A percentile compares a stretch with the other conserved stretches of the same genome.
phyloP scores from a whole-genome alignment of 2,888 invertebrate species.

The Thelaira solivaga region DNA sequence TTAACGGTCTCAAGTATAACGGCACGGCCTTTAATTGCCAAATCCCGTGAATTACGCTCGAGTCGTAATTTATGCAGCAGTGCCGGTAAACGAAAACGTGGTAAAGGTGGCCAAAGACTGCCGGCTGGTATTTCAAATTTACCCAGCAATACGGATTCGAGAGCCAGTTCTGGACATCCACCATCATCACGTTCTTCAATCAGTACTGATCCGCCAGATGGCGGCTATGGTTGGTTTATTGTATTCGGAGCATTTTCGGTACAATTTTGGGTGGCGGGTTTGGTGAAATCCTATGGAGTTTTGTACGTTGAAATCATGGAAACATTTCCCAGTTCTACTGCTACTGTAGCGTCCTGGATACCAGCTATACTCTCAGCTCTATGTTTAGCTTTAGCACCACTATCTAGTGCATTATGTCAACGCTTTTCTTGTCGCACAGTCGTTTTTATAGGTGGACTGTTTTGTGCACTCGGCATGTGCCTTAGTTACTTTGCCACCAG shows the following conservation, averaged over 20 bases:
- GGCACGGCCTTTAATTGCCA: slow-evolving; percentile 84
- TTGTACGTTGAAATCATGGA: slow-evolving; percentile 89
- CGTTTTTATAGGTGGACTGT: slow-evolving; percentile 85
- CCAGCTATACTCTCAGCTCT: slow-evolving; percentile 87
- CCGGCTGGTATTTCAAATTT: slow-evolving; percentile 55
- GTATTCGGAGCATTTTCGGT: slow-evolving; percentile 88
- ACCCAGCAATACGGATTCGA: slow-evolving; percentile 54
- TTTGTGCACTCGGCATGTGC: slow-evolving; percentile 84
- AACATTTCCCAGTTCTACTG: slow-evolving; percentile 85
- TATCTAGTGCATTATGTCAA: slow-evolving; percentile 86
- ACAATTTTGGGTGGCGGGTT: slow-evolving; percentile 88
- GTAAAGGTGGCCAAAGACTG: slow-evolving; percentile 62
- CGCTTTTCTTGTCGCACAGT: slow-evolving; percentile 83
- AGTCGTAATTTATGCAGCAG: slow-evolving; percentile 67
- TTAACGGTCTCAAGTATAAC: slow-evolving; percentile 85
- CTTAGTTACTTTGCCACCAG: slow-evolving; percentile 84
- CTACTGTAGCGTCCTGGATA: slow-evolving; percentile 87
- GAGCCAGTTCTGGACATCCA: slow-evolving; percentile 60
- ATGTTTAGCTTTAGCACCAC: slow-evolving; percentile 85
- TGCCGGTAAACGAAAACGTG: slow-evolving; percentile 58
- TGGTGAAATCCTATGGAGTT: slow-evolving; percentile 89
- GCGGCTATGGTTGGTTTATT: slow-evolving; percentile 87
- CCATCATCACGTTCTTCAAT: slow-evolving; percentile 72
- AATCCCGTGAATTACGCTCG: slow-evolving; percentile 80
- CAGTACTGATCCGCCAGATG: slow-evolving; percentile 80